These are phyloP conservation scores for Falco concolor DNA, from an alignment of 2,797 vertebrate species.

Conservation along the genomic window DNA sequence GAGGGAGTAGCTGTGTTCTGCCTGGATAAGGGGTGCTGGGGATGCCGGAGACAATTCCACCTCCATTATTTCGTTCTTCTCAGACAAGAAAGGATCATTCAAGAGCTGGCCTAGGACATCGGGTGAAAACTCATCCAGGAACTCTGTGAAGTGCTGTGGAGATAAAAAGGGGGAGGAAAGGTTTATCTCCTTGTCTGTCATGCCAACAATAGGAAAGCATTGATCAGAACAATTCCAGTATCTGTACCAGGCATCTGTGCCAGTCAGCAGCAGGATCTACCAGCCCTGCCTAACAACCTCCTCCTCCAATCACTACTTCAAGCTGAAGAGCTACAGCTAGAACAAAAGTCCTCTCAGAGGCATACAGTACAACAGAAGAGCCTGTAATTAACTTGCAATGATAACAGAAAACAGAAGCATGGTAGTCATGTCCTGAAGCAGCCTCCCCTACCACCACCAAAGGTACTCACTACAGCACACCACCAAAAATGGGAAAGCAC, in stretches of 20 bases:
- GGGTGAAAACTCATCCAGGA: constrained; percentile 93
- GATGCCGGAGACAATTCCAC: constrained; percentile 83
- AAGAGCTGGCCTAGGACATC: constrained; percentile 95
- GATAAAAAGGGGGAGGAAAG: not conserved
- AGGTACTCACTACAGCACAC: not conserved
- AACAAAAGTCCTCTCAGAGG: not conserved
- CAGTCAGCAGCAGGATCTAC: constrained; percentile 24
- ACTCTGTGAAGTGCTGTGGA: constrained; percentile 91
- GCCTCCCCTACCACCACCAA: not conserved
- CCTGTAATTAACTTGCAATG: not conserved
- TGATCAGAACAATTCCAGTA: not conserved
- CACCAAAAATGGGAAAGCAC: not conserved
- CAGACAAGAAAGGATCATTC: constrained; percentile 95
- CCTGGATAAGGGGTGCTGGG: constrained; percentile 91
- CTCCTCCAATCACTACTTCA: not conserved
- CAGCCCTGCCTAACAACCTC: not conserved
- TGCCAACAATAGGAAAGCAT: not conserved
- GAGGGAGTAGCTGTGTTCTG: constrained; percentile 96
- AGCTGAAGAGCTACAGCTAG: not conserved
- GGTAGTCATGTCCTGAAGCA: not conserved
- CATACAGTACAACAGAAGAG: not conserved
- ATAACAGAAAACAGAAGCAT: not conserved
- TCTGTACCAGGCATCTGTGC: not conserved
- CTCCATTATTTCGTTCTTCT: constrained; percentile 87
- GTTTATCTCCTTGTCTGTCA: not conserved